Percentiles rank a stretch among this genome's conserved stretches.
Conservation (phyloP, 2,797 vertebrate species). For the Hozukius guyotensis region DNA sequence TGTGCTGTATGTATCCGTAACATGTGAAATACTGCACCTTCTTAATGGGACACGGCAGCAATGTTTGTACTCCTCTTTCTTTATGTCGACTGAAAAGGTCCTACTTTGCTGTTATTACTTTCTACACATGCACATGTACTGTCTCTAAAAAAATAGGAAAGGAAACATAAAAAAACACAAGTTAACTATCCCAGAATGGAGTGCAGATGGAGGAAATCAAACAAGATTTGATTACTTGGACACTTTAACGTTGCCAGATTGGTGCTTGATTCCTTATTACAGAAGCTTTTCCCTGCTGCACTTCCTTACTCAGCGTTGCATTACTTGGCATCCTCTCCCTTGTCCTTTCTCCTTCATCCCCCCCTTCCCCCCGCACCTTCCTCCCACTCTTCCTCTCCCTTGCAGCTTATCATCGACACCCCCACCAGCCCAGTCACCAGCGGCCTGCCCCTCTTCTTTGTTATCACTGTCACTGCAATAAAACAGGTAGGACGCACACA, state of each 20-base stretch:
- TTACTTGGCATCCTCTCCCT: slow-evolving; percentile 38
- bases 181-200: neutral
- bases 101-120: neutral
- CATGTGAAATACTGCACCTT: slow-evolving; percentile 43
- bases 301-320: slow-evolving; percentile 42
- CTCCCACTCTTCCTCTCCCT: slow-evolving; percentile 30
- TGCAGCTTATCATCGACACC: slow-evolving; percentile 96
- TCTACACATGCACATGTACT: neutral
- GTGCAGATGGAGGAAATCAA: slow-evolving; percentile 9
- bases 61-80: neutral
- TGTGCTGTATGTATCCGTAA: slow-evolving; percentile 3
- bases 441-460: slow-evolving; percentile 96
- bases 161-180: neutral
- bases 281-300: slow-evolving; percentile 20
- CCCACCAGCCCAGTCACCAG: slow-evolving; percentile 98
- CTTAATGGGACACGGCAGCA: neutral
- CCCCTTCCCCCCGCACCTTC: neutral
- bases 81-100: neutral
- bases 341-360: neutral
- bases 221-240: slow-evolving; percentile 1
- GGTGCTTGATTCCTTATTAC: slow-evolving; percentile 15
- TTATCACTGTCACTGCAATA: slow-evolving; percentile 97
- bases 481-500: slow-evolving; percentile 89
- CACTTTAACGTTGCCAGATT: neutral
- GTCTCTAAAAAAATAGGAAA: neutral